Evolutionary conservation across 2,113 vertebrate species (phyloP).

Genomic region (Amazona guildingii): DNA sequence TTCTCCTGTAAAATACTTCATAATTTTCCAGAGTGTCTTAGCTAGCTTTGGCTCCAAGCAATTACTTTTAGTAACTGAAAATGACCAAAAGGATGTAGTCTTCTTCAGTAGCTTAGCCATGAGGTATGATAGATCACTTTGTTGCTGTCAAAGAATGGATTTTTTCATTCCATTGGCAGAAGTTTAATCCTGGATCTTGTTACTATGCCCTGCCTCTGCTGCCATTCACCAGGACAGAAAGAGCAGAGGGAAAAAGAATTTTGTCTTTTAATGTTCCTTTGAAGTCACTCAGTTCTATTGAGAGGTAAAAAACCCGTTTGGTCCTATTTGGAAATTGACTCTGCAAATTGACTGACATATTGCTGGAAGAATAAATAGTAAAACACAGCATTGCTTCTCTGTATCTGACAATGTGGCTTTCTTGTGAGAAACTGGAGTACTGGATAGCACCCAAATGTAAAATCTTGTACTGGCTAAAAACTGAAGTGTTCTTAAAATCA

Average conservation of each 20-base stretch:
- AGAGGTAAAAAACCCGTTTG: conserved; percentile 41
- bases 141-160: conserved; percentile 70
- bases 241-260: not conserved
- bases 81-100: conserved; percentile 58
- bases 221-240: not conserved
- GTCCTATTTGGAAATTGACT: conserved; percentile 70
- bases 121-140: conserved; percentile 64
- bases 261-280: conserved; percentile 15
- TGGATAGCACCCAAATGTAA: conserved; percentile 38
- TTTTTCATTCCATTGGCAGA: conserved; percentile 58
- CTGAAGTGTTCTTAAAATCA: conserved; percentile 1
- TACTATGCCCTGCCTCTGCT: not conserved
- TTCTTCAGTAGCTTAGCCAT: conserved; percentile 61
- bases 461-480: conserved; percentile 18
- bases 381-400: not conserved
- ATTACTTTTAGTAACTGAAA: conserved; percentile 68
- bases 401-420: not conserved
- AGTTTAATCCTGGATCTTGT: conserved; percentile 51
- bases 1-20: conserved; percentile 36
- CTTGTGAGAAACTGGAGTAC: conserved; percentile 44
- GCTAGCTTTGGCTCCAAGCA: conserved; percentile 56
- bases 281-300: not conserved
- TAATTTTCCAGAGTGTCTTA: conserved; percentile 29
- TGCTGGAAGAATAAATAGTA: conserved; percentile 42
- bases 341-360: conserved; percentile 57